Evolutionary conservation across 2,888 invertebrate species (phyloP).

Genomic region (Drosophila nr. perissopoda): DNA sequence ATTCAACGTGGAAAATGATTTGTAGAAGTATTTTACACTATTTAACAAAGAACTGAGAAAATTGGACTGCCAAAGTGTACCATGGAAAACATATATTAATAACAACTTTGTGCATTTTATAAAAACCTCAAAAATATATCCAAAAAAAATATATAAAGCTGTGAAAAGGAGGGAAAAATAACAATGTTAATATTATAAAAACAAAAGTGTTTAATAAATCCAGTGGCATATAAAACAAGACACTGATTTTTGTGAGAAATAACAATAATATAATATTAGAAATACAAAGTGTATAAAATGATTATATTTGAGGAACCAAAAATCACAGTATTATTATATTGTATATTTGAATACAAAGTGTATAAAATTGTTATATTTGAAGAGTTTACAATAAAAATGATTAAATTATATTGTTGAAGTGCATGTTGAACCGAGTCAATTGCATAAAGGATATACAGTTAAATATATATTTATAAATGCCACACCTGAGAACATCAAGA

Average conservation of each 20-base stretch:
- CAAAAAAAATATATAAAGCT: neutral
- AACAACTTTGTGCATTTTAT: neutral
- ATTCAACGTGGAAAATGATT: conserved; percentile 13
- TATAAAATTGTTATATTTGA: neutral
- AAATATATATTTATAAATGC: neutral
- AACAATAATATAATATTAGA: neutral
- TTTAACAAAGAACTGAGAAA: conserved; percentile 7
- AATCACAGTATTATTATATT: neutral
- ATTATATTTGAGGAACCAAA: neutral
- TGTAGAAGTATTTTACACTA: neutral
- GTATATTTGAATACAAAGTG: neutral
- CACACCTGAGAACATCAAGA: neutral
- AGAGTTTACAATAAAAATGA: neutral
- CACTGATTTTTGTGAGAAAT: neutral
- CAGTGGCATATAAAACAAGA: neutral
- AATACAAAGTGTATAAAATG: neutral
- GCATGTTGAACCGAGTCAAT: neutral
- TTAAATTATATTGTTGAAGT: neutral
- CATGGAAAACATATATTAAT: neutral
- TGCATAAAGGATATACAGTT: neutral
- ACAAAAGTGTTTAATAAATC: neutral
- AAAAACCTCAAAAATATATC: neutral
- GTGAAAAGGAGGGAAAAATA: neutral
- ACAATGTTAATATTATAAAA: neutral
- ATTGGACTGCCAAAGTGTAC: neutral